Conservation (phyloP, 1,140 invertebrate species). For the Orius insidiosus region DNA sequence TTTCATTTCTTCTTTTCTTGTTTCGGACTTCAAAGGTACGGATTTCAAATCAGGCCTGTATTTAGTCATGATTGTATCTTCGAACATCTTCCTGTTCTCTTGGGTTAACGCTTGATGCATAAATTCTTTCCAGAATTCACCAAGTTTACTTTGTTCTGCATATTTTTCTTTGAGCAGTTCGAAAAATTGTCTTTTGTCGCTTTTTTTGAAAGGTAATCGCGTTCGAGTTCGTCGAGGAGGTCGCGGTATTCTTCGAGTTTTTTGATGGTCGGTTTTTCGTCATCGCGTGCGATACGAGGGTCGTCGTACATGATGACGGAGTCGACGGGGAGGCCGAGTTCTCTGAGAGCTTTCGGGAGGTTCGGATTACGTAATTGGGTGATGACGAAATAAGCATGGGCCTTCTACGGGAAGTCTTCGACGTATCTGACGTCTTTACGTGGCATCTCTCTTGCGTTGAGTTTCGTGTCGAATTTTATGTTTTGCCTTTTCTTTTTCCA, state of each 20-base stretch:
- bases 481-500: not conserved
- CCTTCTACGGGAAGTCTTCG: slow-evolving; percentile 1
- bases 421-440: not conserved
- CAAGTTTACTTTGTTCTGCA: not conserved
- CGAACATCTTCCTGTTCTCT: not conserved
- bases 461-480: not conserved
- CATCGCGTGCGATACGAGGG: not conserved
- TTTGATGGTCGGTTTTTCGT: too few relatives aligned
- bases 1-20: not conserved
- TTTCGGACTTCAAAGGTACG: not conserved
- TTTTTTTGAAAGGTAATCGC: too few relatives aligned
- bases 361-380: slow-evolving; percentile 7
- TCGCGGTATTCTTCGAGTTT: too few relatives aligned
- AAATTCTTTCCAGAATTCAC: slow-evolving; percentile 3
- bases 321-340: not conserved
- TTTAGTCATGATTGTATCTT: not conserved
- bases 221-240: too few relatives aligned
- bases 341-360: not conserved
- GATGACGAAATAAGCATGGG: slow-evolving; percentile 5
- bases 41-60: not conserved
- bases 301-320: slow-evolving; percentile 1
- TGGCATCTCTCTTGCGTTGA: slow-evolving; percentile 2
- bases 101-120: not conserved
- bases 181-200: too few relatives aligned
- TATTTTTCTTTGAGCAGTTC: too few relatives aligned